Conservation (phyloP, 2,888 invertebrate species). For the Mimachlamys varia region DNA sequence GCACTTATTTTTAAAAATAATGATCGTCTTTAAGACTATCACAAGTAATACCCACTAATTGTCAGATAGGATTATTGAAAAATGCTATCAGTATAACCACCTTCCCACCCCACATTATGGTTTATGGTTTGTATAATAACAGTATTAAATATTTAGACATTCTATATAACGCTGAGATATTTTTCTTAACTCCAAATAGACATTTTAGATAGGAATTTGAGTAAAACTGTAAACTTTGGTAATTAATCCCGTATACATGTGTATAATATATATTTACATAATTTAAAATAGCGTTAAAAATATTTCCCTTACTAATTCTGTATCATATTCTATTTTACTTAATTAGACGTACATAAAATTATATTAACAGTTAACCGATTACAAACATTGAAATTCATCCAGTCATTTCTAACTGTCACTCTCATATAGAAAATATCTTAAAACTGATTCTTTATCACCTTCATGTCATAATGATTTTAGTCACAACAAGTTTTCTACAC, state of each 20-base stretch:
- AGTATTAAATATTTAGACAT: no score
- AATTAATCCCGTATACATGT: not conserved
- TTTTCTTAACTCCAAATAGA: not conserved
- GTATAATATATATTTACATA: not conserved
- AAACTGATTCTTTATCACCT: not conserved
- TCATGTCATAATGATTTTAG: not conserved
- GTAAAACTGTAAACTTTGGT: not conserved
- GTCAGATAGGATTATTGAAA: not conserved
- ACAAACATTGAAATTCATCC: not conserved
- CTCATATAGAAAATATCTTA: not conserved
- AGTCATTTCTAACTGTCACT: not conserved
- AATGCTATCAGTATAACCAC: not conserved
- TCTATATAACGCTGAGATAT: not conserved
- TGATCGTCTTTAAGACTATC: not conserved
- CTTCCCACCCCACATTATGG: not conserved
- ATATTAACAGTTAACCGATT: not conserved
- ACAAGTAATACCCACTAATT: not conserved
- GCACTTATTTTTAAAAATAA: not conserved
- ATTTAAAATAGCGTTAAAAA: conserved; percentile 14
- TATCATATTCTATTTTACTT: not conserved
- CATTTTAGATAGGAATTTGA: not conserved
- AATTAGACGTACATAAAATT: not conserved
- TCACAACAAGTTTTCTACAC: not conserved
- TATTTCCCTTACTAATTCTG: not conserved
- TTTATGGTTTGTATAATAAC: not conserved